A percentile compares a stretch with the other conserved stretches of the same genome.
Evolutionary conservation across 2,113 vertebrate genomes (phyloP).

Genomic region (Alosa alosa): DNA sequence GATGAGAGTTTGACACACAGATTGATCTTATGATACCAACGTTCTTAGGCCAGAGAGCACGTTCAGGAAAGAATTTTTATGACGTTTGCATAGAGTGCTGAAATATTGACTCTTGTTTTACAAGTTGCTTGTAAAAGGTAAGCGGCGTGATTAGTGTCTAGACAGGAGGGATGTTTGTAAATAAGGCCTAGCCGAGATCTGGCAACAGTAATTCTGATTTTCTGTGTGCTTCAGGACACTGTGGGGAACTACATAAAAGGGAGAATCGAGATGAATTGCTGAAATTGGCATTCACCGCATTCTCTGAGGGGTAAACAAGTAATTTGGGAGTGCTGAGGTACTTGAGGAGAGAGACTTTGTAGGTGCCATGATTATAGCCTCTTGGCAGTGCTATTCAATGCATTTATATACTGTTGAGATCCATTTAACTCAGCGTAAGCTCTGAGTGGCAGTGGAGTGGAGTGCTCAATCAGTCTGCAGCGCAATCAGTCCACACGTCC

Average conservation of each 20-base stretch:
- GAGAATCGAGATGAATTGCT: neutral
- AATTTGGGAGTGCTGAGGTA: neutral
- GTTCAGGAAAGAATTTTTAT: neutral
- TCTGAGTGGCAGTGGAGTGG: neutral
- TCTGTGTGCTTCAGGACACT: neutral
- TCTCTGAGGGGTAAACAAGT: neutral
- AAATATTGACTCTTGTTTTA: slow-evolving; percentile 36
- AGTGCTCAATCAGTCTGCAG: neutral
- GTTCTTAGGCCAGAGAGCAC: neutral
- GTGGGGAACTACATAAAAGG: neutral
- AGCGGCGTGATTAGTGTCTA: slow-evolving; percentile 34
- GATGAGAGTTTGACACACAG: neutral
- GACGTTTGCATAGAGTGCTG: slow-evolving; percentile 23
- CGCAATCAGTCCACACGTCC: neutral
- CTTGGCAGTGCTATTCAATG: neutral
- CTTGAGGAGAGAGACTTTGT: slow-evolving; percentile 4
- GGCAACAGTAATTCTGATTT: slow-evolving; percentile 1
- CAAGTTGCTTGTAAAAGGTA: slow-evolving; percentile 28
- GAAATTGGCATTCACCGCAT: neutral
- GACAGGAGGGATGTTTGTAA: slow-evolving; percentile 34
- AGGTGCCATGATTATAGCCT: slow-evolving; percentile 10
- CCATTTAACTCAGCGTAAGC: neutral
- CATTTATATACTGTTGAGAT: neutral
- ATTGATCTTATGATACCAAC: neutral
- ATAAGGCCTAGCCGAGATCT: slow-evolving; percentile 6